A percentile compares a stretch with the other conserved stretches of the same genome.
These are phyloP conservation scores for Meiosimyza decipiens DNA, from an alignment of 2,888 invertebrate species.

Conservation along the genomic window DNA sequence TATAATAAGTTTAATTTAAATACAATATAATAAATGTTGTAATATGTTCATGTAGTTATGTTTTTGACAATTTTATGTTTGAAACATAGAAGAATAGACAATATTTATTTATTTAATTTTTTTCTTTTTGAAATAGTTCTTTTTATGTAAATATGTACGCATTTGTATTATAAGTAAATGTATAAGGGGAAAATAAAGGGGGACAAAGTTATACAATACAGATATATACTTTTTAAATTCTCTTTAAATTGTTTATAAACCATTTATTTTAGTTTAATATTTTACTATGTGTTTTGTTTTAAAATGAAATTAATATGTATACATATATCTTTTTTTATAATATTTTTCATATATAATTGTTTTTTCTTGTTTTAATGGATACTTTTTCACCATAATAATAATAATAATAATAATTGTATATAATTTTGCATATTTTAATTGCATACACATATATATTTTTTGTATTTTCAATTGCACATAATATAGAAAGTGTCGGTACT, in stretches of 20 bases:
- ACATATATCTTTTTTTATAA: not conserved
- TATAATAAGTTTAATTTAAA: not conserved
- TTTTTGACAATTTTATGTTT: not conserved
- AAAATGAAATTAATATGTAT: not conserved
- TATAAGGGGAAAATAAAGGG: not conserved
- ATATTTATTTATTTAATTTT: not conserved
- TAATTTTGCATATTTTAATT: too few relatives aligned
- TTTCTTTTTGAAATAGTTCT: not conserved
- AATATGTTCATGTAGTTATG: not conserved
- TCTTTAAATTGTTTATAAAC: not conserved
- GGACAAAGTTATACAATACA: not conserved
- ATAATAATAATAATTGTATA: too few relatives aligned
- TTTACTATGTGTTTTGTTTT: not conserved
- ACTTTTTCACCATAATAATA: not conserved
- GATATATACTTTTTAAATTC: not conserved
- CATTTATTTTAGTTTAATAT: not conserved
- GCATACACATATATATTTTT: not conserved
- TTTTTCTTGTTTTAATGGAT: not conserved
- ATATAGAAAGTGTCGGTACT: conserved; percentile 14
- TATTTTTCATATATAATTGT: not conserved
- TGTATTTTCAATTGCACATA: conserved; percentile 29
- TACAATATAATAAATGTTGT: conserved; percentile 5
- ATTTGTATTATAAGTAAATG: not conserved
- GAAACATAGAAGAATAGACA: conserved; percentile 20
- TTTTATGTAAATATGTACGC: conserved; percentile 5